A percentile compares a stretch with the other conserved stretches of the same genome.
These are phyloP conservation scores for Cetonia aurata DNA, from an alignment of 2,888 invertebrate genomes.

Conservation along the genomic window DNA sequence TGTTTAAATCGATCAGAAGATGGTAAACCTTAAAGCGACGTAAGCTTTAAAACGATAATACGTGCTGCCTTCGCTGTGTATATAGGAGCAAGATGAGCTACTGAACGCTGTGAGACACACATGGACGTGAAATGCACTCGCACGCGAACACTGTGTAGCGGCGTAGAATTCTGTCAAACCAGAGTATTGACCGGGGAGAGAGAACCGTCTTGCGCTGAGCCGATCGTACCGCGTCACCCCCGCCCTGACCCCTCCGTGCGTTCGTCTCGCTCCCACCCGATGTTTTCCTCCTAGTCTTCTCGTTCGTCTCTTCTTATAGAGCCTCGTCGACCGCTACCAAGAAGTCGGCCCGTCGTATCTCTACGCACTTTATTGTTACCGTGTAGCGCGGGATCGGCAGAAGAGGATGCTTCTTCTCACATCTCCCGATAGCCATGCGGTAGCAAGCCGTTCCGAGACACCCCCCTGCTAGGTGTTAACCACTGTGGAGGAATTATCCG, in stretches of 20 bases:
- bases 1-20: not conserved
- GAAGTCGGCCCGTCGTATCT: constrained; percentile 31
- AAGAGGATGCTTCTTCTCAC: not conserved
- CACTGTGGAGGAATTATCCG: constrained; percentile 15
- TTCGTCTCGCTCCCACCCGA: not conserved
- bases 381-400: not conserved
- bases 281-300: constrained; percentile 13
- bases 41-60: not conserved
- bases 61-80: constrained; percentile 2
- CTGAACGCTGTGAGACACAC: constrained; percentile 25
- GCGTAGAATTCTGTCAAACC: constrained; percentile 46
- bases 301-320: constrained; percentile 1
- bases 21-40: not conserved
- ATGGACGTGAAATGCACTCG: constrained; percentile 47
- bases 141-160: constrained; percentile 48
- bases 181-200: constrained; percentile 54
- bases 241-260: constrained; percentile 37
- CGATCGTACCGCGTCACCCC: constrained; percentile 48
- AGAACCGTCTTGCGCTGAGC: constrained; percentile 52
- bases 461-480: constrained; percentile 22
- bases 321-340: constrained; percentile 30
- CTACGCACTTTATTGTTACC: constrained; percentile 38
- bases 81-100: constrained; percentile 8
- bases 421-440: constrained; percentile 1
- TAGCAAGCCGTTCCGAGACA: constrained; percentile 18